Percentiles rank a stretch among this genome's conserved stretches.
These are phyloP conservation scores for Seriola rivoliana DNA, from an alignment of 2,113 vertebrate genomes.

Conservation along the genomic window DNA sequence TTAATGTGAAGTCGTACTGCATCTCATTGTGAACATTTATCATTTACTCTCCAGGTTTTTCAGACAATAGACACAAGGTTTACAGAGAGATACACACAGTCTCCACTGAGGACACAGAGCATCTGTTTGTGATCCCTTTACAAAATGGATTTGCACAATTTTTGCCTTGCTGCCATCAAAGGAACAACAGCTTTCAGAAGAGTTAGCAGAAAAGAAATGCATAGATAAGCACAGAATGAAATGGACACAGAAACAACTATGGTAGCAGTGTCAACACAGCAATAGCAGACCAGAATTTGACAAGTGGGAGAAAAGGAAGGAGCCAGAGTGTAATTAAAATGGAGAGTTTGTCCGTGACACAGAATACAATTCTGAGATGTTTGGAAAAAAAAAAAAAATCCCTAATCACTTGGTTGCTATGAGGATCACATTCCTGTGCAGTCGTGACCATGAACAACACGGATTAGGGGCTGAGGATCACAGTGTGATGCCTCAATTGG, in stretches of 20 bases:
- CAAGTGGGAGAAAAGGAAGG: slow-evolving; percentile 19
- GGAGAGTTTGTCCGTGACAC: slow-evolving; percentile 60
- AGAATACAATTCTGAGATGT: slow-evolving; percentile 73
- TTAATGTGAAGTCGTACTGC: background rate
- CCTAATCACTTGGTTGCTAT: slow-evolving; percentile 74
- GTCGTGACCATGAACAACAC: slow-evolving; percentile 66
- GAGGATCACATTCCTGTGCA: slow-evolving; percentile 73
- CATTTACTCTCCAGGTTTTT: slow-evolving; percentile 5
- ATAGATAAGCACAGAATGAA: slow-evolving; percentile 23
- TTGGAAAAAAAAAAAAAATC: slow-evolving; percentile 33
- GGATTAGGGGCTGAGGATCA: slow-evolving; percentile 70
- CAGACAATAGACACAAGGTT: slow-evolving; percentile 12
- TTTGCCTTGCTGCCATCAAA: slow-evolving; percentile 14
- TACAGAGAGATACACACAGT: background rate
- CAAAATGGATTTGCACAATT: slow-evolving; percentile 43
- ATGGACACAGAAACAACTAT: slow-evolving; percentile 17
- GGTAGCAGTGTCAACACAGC: slow-evolving; percentile 1
- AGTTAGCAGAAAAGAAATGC: slow-evolving; percentile 8
- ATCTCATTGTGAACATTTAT: background rate
- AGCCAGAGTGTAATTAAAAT: slow-evolving; percentile 45
- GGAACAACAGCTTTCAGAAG: slow-evolving; percentile 20
- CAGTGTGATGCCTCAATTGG: slow-evolving; percentile 62
- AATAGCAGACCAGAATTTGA: slow-evolving; percentile 24
- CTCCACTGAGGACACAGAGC: slow-evolving; percentile 15
- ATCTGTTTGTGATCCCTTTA: slow-evolving; percentile 40